A percentile compares a stretch with the other conserved stretches of the same genome.
Evolutionary conservation across 1,140 invertebrate genomes (phyloP).

Genomic region (Anoplolepis gracilipes): DNA sequence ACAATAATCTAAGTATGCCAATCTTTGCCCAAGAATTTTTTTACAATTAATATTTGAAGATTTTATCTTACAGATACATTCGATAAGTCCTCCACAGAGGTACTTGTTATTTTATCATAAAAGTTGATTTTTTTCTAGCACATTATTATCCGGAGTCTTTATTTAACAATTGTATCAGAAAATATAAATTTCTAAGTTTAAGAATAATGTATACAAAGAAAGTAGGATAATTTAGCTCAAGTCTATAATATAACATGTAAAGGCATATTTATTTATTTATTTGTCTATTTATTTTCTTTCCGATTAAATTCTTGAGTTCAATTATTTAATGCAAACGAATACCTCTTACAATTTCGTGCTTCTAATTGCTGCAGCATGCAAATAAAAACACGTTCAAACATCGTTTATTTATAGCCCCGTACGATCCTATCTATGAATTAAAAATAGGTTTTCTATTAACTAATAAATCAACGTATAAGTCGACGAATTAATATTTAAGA

Average conservation of each 20-base stretch:
- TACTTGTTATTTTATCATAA: background rate
- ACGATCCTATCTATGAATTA: slow-evolving; percentile 1
- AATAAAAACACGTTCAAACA: slow-evolving; percentile 30
- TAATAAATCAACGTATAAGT: background rate
- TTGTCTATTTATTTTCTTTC: background rate
- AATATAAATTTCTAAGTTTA: slow-evolving; percentile 14
- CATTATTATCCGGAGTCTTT: background rate
- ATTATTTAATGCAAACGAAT: slow-evolving; percentile 13
- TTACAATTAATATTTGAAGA: background rate
- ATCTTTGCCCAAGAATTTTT: background rate
- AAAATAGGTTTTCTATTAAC: slow-evolving; percentile 27
- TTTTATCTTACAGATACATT: background rate
- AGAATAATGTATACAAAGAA: background rate
- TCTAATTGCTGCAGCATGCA: slow-evolving; percentile 26
- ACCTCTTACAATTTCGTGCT: background rate
- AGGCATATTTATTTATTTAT: slow-evolving; percentile 12
- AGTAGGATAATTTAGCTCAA: background rate
- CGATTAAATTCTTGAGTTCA: background rate
- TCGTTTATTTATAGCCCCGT: slow-evolving; percentile 40
- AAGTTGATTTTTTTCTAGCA: background rate
- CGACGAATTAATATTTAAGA: background rate
- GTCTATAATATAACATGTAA: background rate
- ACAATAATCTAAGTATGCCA: background rate
- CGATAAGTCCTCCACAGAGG: background rate
- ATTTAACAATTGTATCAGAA: background rate